phyloP scores from a whole-genome alignment of 2,797 vertebrate genomes.

The Erpetoichthys calabaricus region DNA sequence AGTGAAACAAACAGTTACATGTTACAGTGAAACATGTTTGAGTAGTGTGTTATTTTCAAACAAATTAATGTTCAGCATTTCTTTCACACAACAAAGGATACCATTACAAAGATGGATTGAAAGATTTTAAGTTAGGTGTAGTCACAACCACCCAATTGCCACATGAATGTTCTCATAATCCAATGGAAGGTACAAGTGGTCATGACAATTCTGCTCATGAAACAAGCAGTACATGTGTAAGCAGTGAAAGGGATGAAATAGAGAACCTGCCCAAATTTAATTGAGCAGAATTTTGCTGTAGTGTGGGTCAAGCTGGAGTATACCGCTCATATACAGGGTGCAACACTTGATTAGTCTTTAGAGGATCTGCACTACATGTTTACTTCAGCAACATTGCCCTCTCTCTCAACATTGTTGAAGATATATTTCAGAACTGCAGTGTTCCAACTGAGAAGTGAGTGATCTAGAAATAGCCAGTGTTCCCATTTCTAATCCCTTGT shows the following conservation, averaged over 20 bases:
- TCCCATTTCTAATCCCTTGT: conserved; percentile 10
- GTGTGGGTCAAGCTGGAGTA: conserved; percentile 11
- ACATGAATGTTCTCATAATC: not conserved
- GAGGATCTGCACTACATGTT: conserved; percentile 6
- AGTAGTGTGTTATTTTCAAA: conserved; percentile 8
- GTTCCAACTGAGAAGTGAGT: conserved; percentile 3
- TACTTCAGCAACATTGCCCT: conserved; percentile 5
- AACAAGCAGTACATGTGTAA: not conserved
- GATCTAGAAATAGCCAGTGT: conserved; percentile 7
- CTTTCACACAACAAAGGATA: conserved; percentile 12
- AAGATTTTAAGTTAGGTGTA: conserved; percentile 13
- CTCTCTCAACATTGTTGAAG: conserved; percentile 1
- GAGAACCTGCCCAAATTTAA: conserved; percentile 7
- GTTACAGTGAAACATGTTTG: no score
- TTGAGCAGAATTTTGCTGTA: conserved; percentile 8
- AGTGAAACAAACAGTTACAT: conserved; percentile 13
- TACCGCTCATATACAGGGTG: conserved; percentile 9
- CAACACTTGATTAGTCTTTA: conserved; percentile 2
- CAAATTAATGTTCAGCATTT: conserved; percentile 13
- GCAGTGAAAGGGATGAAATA: not conserved
- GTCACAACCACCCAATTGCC: conserved; percentile 7
- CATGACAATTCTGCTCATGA: no score
- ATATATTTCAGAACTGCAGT: conserved; percentile 8
- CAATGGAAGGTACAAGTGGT: no score
- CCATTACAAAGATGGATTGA: conserved; percentile 7